Evolutionary conservation across 1,140 invertebrate genomes (phyloP).

Genomic region (Scaptodrosophila lebanonensis): DNA sequence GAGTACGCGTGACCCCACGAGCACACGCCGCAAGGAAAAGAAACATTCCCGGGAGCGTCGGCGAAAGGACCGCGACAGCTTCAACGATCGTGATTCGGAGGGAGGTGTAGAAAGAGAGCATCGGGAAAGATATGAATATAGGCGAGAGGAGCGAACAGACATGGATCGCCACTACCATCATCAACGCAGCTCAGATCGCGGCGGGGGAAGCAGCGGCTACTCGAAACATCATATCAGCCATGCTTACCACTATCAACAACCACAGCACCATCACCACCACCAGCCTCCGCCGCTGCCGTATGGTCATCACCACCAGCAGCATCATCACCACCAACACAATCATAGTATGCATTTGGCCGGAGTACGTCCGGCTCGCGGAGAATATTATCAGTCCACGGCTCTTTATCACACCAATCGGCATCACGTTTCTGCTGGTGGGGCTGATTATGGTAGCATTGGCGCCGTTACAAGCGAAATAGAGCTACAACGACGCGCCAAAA

Average conservation of each 20-base stretch:
- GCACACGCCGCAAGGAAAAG: constrained; percentile 79
- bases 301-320: constrained; percentile 41
- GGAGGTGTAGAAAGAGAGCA: constrained; percentile 27
- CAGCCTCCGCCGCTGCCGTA: constrained; percentile 28
- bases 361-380: constrained; percentile 31
- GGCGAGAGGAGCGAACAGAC: constrained; percentile 40
- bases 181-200: constrained; percentile 40
- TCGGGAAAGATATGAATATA: constrained; percentile 30
- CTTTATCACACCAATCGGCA: constrained; percentile 57
- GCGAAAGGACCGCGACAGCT: constrained; percentile 55
- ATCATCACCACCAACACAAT: constrained; percentile 37
- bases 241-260: constrained; percentile 50
- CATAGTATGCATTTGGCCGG: constrained; percentile 24
- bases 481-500: constrained; percentile 27
- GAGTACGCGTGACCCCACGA: constrained; percentile 79
- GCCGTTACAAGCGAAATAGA: constrained; percentile 27
- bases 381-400: constrained; percentile 55
- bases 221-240: constrained; percentile 56
- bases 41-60: constrained; percentile 77
- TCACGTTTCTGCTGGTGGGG: neutral
- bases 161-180: constrained; percentile 47
- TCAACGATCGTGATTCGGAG: constrained; percentile 28
- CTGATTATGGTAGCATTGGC: constrained; percentile 45
- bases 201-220: constrained; percentile 4
- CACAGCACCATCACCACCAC: constrained; percentile 29